Percentiles rank a stretch among this genome's conserved stretches.
Evolutionary conservation across 2,888 invertebrate species (phyloP).

Genomic region (Diarsia brunnea): DNA sequence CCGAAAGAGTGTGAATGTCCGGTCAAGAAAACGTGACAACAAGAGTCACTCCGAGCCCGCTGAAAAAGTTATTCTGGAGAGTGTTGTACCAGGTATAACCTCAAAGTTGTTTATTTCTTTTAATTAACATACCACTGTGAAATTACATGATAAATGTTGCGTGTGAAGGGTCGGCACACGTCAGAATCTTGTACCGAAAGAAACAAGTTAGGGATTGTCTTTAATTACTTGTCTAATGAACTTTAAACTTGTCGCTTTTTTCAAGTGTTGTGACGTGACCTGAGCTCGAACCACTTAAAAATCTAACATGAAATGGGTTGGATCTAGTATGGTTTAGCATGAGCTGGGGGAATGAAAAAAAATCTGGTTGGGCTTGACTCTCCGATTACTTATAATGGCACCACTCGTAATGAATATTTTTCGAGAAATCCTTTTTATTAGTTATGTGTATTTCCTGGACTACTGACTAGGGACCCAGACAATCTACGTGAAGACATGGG

Average conservation of each 20-base stretch:
- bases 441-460: too few species aligned
- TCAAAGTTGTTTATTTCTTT: conserved; percentile 62
- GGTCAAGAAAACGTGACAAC: conserved; percentile 90
- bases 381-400: too few species aligned
- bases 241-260: neutral
- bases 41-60: conserved; percentile 75
- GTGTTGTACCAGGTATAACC: conserved; percentile 91
- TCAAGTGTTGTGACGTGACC: neutral
- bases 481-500: conserved; percentile 98
- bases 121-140: neutral
- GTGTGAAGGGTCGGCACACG: neutral
- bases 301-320: neutral
- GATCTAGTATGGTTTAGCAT: too few species aligned
- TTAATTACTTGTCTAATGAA: neutral
- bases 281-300: neutral
- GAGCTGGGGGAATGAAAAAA: too few species aligned
- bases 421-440: too few species aligned
- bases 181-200: neutral
- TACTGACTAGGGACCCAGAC: conserved; percentile 93
- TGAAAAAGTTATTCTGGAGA: conserved; percentile 89
- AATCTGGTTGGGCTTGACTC: too few species aligned
- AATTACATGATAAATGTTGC: neutral
- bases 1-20: conserved; percentile 93
- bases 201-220: neutral
- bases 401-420: too few species aligned